phyloP scores from a whole-genome alignment of 2,113 vertebrate genomes.

The Rhizomys pruinosus region DNA sequence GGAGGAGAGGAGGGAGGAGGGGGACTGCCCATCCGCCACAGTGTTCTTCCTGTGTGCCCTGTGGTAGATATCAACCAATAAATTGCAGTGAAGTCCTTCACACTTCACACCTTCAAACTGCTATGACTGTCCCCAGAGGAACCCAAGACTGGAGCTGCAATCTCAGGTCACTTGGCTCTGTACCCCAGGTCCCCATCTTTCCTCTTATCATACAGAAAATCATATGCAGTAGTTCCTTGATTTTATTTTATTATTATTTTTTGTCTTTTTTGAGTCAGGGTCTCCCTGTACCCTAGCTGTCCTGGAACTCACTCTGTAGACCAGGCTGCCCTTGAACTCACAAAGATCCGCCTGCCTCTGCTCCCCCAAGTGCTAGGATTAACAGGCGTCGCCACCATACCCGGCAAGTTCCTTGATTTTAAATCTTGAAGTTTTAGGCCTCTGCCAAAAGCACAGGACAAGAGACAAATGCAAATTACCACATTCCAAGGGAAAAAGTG shows the following conservation, averaged over 20 bases:
- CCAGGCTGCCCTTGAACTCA: too few species aligned
- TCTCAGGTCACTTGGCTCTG: not conserved
- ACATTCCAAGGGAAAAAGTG: constrained; percentile 27
- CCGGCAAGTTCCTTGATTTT: not conserved
- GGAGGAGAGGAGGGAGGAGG: not conserved
- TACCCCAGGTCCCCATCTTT: not conserved
- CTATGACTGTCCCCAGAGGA: not conserved
- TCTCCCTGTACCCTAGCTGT: too few species aligned
- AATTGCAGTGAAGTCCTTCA: not conserved
- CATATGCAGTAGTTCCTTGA: not conserved
- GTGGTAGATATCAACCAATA: not conserved
- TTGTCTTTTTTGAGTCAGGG: too few species aligned
- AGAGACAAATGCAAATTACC: constrained; percentile 46
- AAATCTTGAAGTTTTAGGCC: not conserved
- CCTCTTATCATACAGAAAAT: not conserved
- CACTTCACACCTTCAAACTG: not conserved
- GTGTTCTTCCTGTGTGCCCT: not conserved
- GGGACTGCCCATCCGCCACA: not conserved
- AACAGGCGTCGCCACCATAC: too few species aligned
- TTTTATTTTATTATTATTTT: too few species aligned
- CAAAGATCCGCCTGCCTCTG: too few species aligned
- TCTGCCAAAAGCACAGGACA: not conserved
- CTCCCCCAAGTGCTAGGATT: too few species aligned
- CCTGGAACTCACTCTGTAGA: too few species aligned
- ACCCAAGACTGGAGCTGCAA: not conserved